Evolutionary conservation across 2,888 invertebrate species (phyloP).

Genomic region (Augiades crinisus): DNA sequence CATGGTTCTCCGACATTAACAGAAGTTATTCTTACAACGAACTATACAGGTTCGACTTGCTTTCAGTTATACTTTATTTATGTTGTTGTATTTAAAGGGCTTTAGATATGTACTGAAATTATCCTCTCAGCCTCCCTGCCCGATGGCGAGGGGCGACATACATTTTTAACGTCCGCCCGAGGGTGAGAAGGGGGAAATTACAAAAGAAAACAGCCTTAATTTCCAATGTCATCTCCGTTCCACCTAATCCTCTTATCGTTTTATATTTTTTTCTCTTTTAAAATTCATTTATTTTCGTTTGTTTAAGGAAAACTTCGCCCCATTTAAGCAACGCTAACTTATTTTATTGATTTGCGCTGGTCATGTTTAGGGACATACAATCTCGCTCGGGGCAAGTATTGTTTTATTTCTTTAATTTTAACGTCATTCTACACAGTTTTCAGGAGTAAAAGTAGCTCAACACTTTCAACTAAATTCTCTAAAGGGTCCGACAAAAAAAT

Average conservation of each 20-base stretch:
- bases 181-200: conserved; percentile 76
- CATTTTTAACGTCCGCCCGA: conserved; percentile 73
- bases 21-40: too few relatives aligned
- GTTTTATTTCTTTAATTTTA: too few relatives aligned
- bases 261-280: conserved; percentile 78
- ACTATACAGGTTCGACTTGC: too few relatives aligned
- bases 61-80: not conserved
- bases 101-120: conserved; percentile 42
- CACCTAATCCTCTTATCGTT: conserved; percentile 80
- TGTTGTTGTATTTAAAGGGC: not conserved
- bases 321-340: conserved; percentile 44
- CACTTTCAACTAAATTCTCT: too few relatives aligned
- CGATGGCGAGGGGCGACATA: conserved; percentile 58
- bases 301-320: conserved; percentile 68
- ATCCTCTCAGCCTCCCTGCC: conserved; percentile 48
- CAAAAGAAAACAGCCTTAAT: conserved; percentile 81
- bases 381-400: too few relatives aligned
- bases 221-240: conserved; percentile 81
- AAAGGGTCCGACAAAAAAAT: too few relatives aligned
- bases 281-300: conserved; percentile 80
- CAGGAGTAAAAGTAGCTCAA: too few relatives aligned
- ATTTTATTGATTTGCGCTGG: conserved; percentile 52
- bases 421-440: too few relatives aligned
- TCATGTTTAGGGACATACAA: too few relatives aligned
- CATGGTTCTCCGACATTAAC: too few relatives aligned